These are phyloP conservation scores for Cataglyphis altisquamis DNA, from an alignment of 2,888 invertebrate genomes.

Conservation along the genomic window DNA sequence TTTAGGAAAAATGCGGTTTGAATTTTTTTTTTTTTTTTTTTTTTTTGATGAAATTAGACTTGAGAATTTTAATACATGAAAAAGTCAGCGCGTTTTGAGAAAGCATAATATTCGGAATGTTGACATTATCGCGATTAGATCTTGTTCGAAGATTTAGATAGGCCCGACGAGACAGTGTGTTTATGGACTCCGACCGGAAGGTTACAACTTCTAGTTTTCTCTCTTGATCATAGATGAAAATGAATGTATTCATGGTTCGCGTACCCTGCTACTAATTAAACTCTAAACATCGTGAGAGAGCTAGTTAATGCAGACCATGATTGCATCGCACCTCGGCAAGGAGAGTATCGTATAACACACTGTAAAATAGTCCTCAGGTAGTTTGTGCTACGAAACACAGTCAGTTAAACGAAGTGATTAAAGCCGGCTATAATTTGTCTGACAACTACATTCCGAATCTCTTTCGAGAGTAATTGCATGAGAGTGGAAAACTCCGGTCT, in stretches of 20 bases:
- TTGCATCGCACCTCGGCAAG: slow-evolving; percentile 3
- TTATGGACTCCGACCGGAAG: neutral
- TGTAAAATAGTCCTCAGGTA: slow-evolving; percentile 2
- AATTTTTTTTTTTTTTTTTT: too few relatives aligned
- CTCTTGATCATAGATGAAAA: neutral
- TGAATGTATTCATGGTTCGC: neutral
- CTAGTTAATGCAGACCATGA: slow-evolving; percentile 22
- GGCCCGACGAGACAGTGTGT: neutral
- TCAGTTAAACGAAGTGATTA: slow-evolving; percentile 4
- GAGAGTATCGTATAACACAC: neutral
- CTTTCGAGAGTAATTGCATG: neutral
- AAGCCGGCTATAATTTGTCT: slow-evolving; percentile 25
- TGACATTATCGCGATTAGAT: neutral
- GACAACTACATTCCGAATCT: slow-evolving; percentile 10
- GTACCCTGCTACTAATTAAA: slow-evolving; percentile 29
- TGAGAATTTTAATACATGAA: neutral
- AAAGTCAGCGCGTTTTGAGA: too few relatives aligned
- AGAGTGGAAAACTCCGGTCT: neutral
- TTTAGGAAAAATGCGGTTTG: neutral
- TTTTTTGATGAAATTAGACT: neutral
- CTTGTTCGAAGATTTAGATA: slow-evolving; percentile 6
- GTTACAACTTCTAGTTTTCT: neutral
- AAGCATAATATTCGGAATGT: neutral
- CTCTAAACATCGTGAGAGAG: slow-evolving; percentile 20
- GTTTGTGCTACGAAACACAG: neutral